phyloP scores from a whole-genome alignment of 1,140 invertebrate species.

The Araneus ventricosus region DNA sequence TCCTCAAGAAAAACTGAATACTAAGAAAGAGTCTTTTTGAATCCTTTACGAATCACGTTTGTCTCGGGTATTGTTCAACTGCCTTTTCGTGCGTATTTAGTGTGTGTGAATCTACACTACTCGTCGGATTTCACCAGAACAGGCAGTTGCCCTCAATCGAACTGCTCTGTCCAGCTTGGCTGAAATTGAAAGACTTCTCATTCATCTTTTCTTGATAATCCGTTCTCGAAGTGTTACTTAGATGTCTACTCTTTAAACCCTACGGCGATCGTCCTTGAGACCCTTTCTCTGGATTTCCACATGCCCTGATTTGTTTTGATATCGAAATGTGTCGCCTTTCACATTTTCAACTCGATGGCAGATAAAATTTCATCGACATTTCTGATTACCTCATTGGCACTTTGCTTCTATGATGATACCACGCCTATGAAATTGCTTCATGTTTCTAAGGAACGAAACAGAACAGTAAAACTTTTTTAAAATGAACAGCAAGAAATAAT shows the following conservation, averaged over 20 bases:
- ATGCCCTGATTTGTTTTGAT: neutral
- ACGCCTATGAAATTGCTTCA: neutral
- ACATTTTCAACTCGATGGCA: neutral
- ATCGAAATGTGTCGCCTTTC: neutral
- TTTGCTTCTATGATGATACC: neutral
- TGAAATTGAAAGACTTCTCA: neutral
- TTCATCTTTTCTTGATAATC: neutral
- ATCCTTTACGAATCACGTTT: neutral
- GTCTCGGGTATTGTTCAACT: neutral
- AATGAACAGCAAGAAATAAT: no score
- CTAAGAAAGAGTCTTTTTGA: slow-evolving; percentile 11
- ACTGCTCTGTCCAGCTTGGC: neutral
- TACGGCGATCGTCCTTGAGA: neutral
- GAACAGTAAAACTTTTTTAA: no score
- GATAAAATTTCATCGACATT: neutral
- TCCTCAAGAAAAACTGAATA: neutral
- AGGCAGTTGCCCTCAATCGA: neutral
- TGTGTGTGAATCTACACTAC: neutral
- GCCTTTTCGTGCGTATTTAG: neutral
- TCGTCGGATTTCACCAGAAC: neutral
- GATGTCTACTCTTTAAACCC: neutral
- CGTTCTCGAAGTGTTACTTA: neutral
- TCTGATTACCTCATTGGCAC: slow-evolving; percentile 1
- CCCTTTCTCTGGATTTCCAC: neutral
- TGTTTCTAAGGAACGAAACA: neutral